Conservation (phyloP, 2,113 vertebrate species). For the Cinclus mexicanus region DNA sequence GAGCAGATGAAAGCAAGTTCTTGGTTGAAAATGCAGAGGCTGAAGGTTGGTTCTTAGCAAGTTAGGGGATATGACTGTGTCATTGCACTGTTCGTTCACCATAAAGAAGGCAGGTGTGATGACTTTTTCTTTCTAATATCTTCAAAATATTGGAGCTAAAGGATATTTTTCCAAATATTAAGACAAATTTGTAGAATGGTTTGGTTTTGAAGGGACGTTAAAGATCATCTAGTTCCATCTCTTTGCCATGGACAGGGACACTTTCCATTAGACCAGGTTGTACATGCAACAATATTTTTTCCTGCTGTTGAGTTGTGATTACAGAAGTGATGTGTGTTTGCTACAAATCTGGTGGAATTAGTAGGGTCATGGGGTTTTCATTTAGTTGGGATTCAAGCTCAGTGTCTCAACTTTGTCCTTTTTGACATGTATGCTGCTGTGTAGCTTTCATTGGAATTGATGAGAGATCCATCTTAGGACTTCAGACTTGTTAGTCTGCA, state of each 20-base stretch:
- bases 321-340: background rate
- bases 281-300: background rate
- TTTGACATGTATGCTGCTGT: accelerated
- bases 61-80: background rate
- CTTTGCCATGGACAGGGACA: background rate
- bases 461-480: background rate
- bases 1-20: slow-evolving; percentile 82
- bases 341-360: background rate
- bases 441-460: background rate
- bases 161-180: background rate
- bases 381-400: background rate
- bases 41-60: slow-evolving; percentile 76
- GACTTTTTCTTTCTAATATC: background rate
- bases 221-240: background rate
- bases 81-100: accelerated
- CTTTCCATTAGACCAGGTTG: background rate
- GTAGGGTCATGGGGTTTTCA: background rate
- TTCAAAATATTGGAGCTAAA: background rate
- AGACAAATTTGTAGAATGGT: background rate
- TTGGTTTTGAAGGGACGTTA: background rate
- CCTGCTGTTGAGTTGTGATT: background rate
- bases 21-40: slow-evolving; percentile 79
- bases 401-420: background rate
- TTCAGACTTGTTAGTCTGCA: background rate
- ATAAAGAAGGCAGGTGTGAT: background rate